Base-by-base conservation (phyloP, 92 coral and sea anemone species). In the Phymanthus crucifer region DNA sequence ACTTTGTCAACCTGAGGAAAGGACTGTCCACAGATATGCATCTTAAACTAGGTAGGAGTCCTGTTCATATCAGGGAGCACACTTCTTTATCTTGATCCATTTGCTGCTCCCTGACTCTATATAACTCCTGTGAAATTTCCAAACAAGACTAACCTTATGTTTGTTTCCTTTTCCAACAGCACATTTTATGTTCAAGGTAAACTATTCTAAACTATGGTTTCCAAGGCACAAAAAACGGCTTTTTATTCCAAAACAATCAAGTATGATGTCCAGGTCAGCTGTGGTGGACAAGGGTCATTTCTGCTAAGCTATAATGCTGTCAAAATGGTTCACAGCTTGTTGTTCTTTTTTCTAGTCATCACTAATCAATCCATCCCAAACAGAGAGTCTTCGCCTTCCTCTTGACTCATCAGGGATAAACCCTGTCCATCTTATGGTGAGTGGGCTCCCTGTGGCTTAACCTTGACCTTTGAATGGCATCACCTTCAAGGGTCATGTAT, bases 391-490 rank as follows among this genome's bases (percentile, higher is more conserved):
- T 34, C 87, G 89, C 38, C 76, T 96, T 64, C 94, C 92, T 1
- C 90, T 96, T 9, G 94, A 96, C 81, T 80, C 84, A 17, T 96
- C 99, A 0, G 93, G 93, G 32, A 89, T 96, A 40, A 83, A 61
- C 38, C 97, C 99, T 11, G 66, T 89, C 0, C 90, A 91, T 80
- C 69, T 96, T 24, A 83, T 96, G 98, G 99, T 91, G 78, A 43
- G 48, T 43, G 10, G 48, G 48, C 14, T 43, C 13, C 48, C 10
- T 43, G 48, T 3, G 48, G 48, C 1, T 10, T 54, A 3, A 19
- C 26, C 27, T 32, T 45, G n/a, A n/a, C n/a, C n/a, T n/a, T n/a
- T n/a, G n/a, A n/a, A n/a, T n/a, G n/a, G n/a, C 29, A 81, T 50
- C 33, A 6, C n/a, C 64, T 54, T 27, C 29, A 52, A 38, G 0